Evolutionary conservation across 2,113 vertebrate genomes (phyloP).

Genomic region (Chloropsis hardwickii): DNA sequence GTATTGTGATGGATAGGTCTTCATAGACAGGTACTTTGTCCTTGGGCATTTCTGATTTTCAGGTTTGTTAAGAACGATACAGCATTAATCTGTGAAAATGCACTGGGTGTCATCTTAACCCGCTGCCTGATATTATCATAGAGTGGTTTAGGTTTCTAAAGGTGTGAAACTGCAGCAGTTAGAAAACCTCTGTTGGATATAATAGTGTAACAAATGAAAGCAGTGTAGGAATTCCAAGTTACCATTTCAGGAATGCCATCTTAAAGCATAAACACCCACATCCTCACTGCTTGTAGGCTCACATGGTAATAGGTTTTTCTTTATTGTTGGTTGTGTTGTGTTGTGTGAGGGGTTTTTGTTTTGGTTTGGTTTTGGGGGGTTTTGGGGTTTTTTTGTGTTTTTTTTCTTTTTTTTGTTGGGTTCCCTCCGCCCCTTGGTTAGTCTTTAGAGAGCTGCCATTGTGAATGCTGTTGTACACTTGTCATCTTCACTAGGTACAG

Average conservation of each 20-base stretch:
- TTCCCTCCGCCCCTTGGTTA: neutral
- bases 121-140: neutral
- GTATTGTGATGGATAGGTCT: neutral
- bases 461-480: neutral
- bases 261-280: accelerated
- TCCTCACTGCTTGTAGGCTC: neutral
- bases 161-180: neutral
- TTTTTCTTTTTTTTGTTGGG: neutral
- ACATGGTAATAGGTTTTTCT: neutral
- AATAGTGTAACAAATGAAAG: neutral
- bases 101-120: neutral
- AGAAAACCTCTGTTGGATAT: neutral
- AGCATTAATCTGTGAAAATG: neutral
- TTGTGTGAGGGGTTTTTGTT: neutral
- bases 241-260: neutral
- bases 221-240: neutral
- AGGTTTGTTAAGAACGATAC: neutral
- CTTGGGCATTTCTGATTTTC: neutral
- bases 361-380: neutral
- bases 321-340: neutral
- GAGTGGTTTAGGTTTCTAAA: neutral
- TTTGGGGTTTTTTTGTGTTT: too few relatives aligned
- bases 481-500: neutral
- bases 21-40: neutral
- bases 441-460: neutral